Evolutionary conservation across 2,888 invertebrate genomes (phyloP).

Genomic region (Buathra laborator): DNA sequence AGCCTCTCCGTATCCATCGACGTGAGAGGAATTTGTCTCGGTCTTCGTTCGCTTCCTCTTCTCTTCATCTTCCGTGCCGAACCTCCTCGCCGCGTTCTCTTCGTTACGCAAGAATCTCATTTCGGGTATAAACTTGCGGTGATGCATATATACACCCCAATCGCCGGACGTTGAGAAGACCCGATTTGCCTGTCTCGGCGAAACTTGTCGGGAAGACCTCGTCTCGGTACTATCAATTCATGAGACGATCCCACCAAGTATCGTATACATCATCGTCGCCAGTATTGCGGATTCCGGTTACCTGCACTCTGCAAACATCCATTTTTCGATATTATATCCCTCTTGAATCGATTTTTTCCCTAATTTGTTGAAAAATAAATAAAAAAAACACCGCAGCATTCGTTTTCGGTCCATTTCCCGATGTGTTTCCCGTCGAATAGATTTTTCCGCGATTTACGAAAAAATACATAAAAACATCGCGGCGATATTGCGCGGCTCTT

Average conservation of each 20-base stretch:
- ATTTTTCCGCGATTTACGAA: no score
- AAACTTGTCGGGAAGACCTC: conserved; percentile 1
- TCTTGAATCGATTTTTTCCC: no score
- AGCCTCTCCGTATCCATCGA: neutral
- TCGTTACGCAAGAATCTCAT: conserved; percentile 55
- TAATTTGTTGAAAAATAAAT: no score
- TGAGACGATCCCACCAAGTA: conserved; percentile 34
- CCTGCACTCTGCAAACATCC: neutral
- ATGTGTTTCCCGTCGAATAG: no score
- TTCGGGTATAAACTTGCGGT: conserved; percentile 37
- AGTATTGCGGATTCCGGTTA: neutral
- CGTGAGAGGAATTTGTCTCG: conserved; percentile 56
- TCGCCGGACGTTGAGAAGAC: neutral
- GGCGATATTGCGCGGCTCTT: no score
- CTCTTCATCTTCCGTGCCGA: neutral
- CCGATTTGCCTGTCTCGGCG: conserved; percentile 1
- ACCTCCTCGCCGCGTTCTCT: neutral
- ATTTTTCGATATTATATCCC: neutral
- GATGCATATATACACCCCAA: conserved; percentile 23
- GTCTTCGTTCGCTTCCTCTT: conserved; percentile 4
- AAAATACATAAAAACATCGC: no score
- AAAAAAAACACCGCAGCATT: no score
- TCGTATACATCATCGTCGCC: conserved; percentile 6
- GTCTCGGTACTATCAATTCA: conserved; percentile 52
- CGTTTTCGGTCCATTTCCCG: no score